These are phyloP conservation scores for Sebastiscus albofasciatus DNA, from an alignment of 2,797 vertebrate genomes.

Conservation along the genomic window DNA sequence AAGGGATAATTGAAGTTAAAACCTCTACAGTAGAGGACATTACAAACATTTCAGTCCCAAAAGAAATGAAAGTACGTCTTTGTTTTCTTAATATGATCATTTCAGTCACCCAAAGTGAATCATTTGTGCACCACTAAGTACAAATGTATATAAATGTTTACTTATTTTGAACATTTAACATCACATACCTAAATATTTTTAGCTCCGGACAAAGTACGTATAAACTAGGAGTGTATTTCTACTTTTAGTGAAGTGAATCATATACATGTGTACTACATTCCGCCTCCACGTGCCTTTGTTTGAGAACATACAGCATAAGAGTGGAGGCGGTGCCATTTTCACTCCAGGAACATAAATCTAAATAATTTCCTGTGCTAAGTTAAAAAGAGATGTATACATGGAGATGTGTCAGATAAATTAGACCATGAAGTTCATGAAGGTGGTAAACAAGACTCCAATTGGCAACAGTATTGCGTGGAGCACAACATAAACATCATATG, in stretches of 20 bases:
- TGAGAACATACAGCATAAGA: constrained; percentile 49
- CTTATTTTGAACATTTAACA: background rate
- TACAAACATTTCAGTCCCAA: background rate
- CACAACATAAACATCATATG: constrained; percentile 63
- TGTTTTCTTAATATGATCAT: background rate
- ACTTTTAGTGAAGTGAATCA: constrained; percentile 16
- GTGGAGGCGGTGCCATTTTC: constrained; percentile 34
- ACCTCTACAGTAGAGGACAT: background rate
- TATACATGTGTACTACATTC: background rate
- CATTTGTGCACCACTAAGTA: background rate
- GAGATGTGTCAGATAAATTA: background rate
- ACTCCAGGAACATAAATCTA: constrained; percentile 4
- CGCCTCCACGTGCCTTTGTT: constrained; percentile 67
- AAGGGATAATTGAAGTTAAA: background rate
- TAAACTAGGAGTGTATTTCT: constrained; percentile 19
- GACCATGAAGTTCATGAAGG: background rate
- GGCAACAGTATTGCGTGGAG: constrained; percentile 16
- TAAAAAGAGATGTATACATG: constrained; percentile 31
- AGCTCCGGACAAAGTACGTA: constrained; percentile 1
- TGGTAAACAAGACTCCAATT: background rate
- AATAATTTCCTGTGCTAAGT: constrained; percentile 32
- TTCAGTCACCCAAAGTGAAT: background rate
- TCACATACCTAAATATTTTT: constrained; percentile 13
- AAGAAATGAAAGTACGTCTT: background rate
- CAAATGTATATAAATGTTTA: background rate